phyloP scores from a whole-genome alignment of 2,797 vertebrate species.

The Lepilemur septentrionalis region DNA sequence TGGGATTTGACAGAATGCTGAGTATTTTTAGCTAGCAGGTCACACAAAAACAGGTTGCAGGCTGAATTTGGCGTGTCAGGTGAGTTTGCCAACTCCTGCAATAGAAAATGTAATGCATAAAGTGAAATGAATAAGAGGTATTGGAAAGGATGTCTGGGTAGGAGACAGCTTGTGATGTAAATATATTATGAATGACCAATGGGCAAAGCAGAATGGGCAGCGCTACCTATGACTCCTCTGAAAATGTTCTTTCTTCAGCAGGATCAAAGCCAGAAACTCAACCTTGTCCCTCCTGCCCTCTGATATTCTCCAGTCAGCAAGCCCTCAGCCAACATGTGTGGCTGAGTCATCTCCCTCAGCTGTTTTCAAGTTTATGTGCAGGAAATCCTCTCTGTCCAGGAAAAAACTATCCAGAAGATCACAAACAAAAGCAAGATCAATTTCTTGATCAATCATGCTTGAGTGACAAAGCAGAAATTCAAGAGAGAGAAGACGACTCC shows the following conservation, averaged over 20 bases:
- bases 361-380: background rate
- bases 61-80: background rate
- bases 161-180: background rate
- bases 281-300: background rate
- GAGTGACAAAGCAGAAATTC: background rate
- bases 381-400: background rate
- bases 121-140: background rate
- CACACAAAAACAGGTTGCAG: background rate
- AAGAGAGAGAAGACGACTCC: background rate
- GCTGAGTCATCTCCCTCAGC: background rate
- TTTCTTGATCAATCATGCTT: background rate
- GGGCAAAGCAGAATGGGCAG: background rate
- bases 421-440: background rate
- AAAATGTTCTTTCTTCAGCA: constrained; percentile 19
- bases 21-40: background rate
- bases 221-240: background rate
- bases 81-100: background rate
- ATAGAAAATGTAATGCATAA: background rate
- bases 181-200: background rate
- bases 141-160: background rate
- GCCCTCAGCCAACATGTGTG: background rate
- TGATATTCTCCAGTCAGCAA: background rate
- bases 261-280: constrained; percentile 25
- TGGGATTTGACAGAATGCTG: background rate
- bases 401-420: background rate